Evolutionary conservation across 2,888 invertebrate genomes (phyloP).

Genomic region (Hirtodrosophila alboralis): DNA sequence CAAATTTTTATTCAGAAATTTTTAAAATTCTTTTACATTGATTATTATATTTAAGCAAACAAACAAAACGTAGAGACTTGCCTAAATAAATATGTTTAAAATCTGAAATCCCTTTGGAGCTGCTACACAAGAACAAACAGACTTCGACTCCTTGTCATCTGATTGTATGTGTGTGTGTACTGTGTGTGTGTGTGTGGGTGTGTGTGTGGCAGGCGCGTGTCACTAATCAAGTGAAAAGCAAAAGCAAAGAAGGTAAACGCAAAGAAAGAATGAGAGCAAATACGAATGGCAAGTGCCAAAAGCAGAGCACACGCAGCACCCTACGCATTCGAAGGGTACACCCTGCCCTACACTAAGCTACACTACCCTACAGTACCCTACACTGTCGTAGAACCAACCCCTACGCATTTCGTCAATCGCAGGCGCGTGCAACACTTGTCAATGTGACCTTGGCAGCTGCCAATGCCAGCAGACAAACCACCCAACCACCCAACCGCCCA

Average conservation of each 20-base stretch:
- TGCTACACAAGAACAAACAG: slow-evolving; percentile 23
- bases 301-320: slow-evolving; percentile 34
- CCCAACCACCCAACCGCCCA: slow-evolving; percentile 10
- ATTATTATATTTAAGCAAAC: slow-evolving; percentile 25
- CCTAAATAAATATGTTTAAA: slow-evolving; percentile 62
- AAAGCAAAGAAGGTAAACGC: slow-evolving; percentile 39
- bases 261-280: slow-evolving; percentile 33
- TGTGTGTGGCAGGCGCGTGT: slow-evolving; percentile 61
- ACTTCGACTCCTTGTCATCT: slow-evolving; percentile 2
- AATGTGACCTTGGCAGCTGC: slow-evolving; percentile 72
- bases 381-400: background rate
- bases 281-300: slow-evolving; percentile 47
- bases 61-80: slow-evolving; percentile 50
- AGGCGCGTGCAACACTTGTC: slow-evolving; percentile 80
- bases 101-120: slow-evolving; percentile 58
- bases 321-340: background rate
- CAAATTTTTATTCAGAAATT: background rate
- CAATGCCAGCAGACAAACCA: slow-evolving; percentile 57
- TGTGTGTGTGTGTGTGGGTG: slow-evolving; percentile 9
- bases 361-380: slow-evolving; percentile 7
- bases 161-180: slow-evolving; percentile 1
- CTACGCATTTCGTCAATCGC: slow-evolving; percentile 39
- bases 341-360: too few species aligned
- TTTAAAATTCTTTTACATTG: slow-evolving; percentile 1
- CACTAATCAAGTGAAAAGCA: slow-evolving; percentile 65